Conservation (phyloP, 2,113 vertebrate genomes). For the Orycteropus afer region DNA sequence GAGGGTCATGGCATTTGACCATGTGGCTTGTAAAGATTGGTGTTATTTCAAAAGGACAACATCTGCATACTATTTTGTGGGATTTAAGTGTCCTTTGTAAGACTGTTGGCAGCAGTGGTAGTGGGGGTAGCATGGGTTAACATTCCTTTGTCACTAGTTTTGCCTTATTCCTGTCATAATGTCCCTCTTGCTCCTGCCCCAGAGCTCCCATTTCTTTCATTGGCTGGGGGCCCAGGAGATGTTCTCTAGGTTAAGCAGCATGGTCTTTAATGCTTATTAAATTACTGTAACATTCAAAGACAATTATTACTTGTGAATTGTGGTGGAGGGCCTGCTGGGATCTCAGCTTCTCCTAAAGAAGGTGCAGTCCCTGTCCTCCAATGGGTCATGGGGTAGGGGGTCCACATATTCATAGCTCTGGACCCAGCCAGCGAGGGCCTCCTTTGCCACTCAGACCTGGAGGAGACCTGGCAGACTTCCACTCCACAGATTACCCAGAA, state of each 20-base stretch:
- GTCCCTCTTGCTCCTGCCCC: neutral
- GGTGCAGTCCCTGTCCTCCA: neutral
- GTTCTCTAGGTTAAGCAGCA: neutral
- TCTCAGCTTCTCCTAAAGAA: neutral
- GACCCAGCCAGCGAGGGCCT: neutral
- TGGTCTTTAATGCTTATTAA: neutral
- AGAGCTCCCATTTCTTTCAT: neutral
- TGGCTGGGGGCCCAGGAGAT: rapidly evolving
- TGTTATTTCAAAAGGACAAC: conserved; percentile 79
- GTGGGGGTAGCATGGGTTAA: neutral
- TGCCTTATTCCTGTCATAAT: neutral
- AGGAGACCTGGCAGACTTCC: too few relatives aligned
- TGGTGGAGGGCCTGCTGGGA: neutral
- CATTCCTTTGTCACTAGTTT: neutral
- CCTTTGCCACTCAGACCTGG: rapidly evolving
- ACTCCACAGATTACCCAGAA: rapidly evolving
- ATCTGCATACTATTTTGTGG: conserved; percentile 79
- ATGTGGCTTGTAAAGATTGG: conserved; percentile 82
- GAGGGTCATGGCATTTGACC: conserved; percentile 78
- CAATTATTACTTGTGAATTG: too few relatives aligned
- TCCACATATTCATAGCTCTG: neutral
- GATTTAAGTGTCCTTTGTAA: conserved; percentile 32
- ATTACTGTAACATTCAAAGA: neutral
- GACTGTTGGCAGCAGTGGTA: neutral
- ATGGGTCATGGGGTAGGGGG: neutral